Evolutionary conservation across 2,888 invertebrate genomes (phyloP).

Genomic region (Cryptophagus acutangulus): DNA sequence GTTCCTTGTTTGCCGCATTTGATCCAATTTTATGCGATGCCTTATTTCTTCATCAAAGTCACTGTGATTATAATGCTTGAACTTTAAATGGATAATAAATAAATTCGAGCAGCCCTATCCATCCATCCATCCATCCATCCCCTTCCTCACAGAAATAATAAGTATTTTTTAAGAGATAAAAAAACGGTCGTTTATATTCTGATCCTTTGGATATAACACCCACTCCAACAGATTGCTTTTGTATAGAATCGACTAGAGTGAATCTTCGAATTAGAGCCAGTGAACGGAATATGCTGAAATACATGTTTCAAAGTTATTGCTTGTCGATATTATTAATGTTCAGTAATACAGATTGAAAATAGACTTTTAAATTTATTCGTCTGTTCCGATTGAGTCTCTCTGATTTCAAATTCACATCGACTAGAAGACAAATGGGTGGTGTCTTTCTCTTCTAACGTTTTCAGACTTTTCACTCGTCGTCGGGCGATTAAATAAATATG

Average conservation of each 20-base stretch:
- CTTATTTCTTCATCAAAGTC: too few relatives aligned
- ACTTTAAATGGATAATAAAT: too few relatives aligned
- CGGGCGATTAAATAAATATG: too few relatives aligned
- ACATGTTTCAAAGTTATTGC: slow-evolving; percentile 43
- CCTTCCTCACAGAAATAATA: too few relatives aligned
- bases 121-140: too few relatives aligned
- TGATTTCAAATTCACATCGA: slow-evolving; percentile 34
- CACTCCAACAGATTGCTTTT: slow-evolving; percentile 33
- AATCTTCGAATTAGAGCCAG: slow-evolving; percentile 33
- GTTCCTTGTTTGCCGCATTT: too few relatives aligned
- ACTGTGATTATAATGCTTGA: too few relatives aligned
- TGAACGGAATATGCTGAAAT: slow-evolving; percentile 40
- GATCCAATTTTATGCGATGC: too few relatives aligned
- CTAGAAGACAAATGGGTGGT: slow-evolving; percentile 35
- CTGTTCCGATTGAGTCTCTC: slow-evolving; percentile 38
- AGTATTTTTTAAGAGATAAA: slow-evolving; percentile 2
- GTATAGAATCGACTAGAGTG: slow-evolving; percentile 23
- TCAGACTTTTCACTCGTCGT: too few relatives aligned
- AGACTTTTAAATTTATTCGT: slow-evolving; percentile 43
- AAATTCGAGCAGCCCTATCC: too few relatives aligned
- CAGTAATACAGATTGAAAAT: slow-evolving; percentile 43
- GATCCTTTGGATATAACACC: slow-evolving; percentile 23
- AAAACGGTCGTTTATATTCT: background rate
- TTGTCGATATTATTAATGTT: slow-evolving; percentile 43
- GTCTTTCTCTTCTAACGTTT: slow-evolving; percentile 1